phyloP scores from a whole-genome alignment of 2,888 invertebrate species.

The Aphelenchoides bicaudatus region DNA sequence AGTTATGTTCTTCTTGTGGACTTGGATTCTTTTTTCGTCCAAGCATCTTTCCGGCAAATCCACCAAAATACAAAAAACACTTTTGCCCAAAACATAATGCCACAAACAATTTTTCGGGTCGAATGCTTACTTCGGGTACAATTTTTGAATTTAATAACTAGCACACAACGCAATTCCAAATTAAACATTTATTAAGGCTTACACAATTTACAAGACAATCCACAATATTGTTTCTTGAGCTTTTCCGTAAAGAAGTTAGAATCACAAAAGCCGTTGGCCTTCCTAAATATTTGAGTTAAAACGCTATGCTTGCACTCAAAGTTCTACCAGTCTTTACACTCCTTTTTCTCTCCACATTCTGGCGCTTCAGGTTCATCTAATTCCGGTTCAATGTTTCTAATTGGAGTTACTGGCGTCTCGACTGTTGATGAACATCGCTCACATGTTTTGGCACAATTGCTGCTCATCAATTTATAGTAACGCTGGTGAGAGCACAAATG shows the following conservation, averaged over 20 bases:
- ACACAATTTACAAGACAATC: slow-evolving; percentile 14
- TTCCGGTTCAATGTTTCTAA: slow-evolving; percentile 16
- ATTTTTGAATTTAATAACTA: too few species aligned
- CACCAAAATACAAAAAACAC: too few species aligned
- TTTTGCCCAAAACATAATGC: too few species aligned
- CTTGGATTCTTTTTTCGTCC: too few species aligned
- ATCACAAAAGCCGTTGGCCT: slow-evolving; percentile 29
- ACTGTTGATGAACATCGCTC: slow-evolving; percentile 6
- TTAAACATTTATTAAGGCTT: slow-evolving; percentile 12
- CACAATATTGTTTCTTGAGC: slow-evolving; percentile 16
- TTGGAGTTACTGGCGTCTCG: slow-evolving; percentile 15
- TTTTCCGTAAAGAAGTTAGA: slow-evolving; percentile 18
- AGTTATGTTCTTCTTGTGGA: too few species aligned
- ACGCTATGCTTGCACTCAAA: too few species aligned
- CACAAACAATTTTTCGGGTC: too few species aligned
- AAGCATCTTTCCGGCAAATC: too few species aligned
- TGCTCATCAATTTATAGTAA: slow-evolving; percentile 24
- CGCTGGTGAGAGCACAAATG: slow-evolving; percentile 17
- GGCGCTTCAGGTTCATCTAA: not conserved
- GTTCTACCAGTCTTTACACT: slow-evolving; percentile 22
- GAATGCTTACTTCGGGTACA: too few species aligned
- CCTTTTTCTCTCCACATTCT: slow-evolving; percentile 19
- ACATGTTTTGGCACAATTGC: slow-evolving; percentile 22
- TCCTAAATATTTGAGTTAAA: too few species aligned
- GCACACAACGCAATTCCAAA: too few species aligned